Percentiles rank a stretch among this genome's conserved stretches.
Evolutionary conservation across 2,797 vertebrate species (phyloP).

Genomic region (Aotus griseimembra): DNA sequence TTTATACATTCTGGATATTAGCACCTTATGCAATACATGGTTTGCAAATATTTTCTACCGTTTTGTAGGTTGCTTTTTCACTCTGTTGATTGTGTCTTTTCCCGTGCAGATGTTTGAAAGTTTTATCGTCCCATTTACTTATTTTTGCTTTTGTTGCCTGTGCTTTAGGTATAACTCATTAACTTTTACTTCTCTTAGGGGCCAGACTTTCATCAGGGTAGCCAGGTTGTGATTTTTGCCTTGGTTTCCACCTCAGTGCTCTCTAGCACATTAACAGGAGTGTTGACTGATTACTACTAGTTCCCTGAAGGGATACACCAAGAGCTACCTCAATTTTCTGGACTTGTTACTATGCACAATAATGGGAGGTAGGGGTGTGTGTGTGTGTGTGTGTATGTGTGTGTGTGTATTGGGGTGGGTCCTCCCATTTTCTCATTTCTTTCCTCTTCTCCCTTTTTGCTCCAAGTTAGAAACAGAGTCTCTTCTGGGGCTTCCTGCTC

Average conservation of each 20-base stretch:
- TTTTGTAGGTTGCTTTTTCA: not conserved
- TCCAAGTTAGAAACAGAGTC: not conserved
- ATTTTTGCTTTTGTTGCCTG: conserved; percentile 42
- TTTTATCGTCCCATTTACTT: not conserved
- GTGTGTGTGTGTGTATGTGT: not conserved
- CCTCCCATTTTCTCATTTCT: not conserved
- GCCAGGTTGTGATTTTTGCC: conserved; percentile 46
- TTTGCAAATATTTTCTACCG: not conserved
- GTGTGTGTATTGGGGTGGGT: not conserved
- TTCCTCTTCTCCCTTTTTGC: not conserved
- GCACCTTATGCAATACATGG: not conserved
- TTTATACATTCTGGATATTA: conserved; percentile 36
- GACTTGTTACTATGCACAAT: conserved; percentile 38
- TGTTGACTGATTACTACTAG: conserved; percentile 63
- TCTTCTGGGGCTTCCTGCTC: not conserved
- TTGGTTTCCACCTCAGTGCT: conserved; percentile 49
- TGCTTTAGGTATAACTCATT: conserved; percentile 52
- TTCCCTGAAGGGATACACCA: conserved; percentile 55
- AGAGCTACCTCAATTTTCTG: conserved; percentile 69
- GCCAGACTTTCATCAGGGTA: conserved; percentile 45
- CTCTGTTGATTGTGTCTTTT: not conserved
- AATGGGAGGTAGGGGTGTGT: not conserved
- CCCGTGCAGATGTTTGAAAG: not conserved
- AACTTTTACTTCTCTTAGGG: conserved; percentile 47
- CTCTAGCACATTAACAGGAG: conserved; percentile 27